Conservation (phyloP, 2,888 invertebrate species). For the Neuroscelio doddi region DNA sequence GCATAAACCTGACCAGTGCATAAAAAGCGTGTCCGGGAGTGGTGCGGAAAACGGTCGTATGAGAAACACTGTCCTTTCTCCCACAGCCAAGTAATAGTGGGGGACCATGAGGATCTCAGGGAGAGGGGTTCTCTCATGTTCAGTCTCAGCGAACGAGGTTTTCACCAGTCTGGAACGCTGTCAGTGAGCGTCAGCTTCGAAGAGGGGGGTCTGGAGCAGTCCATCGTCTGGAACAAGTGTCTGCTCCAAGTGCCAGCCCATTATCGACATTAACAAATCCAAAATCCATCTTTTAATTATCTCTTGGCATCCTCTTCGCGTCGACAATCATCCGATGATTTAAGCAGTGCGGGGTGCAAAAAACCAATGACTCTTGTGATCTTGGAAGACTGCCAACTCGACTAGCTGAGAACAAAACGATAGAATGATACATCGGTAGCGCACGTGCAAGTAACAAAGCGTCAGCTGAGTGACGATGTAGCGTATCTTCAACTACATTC, state of each 20-base stretch:
- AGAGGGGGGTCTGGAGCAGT: constrained; percentile 43
- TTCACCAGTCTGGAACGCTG: constrained; percentile 63
- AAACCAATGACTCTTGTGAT: background rate
- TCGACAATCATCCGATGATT: background rate
- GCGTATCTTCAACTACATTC: too few relatives aligned
- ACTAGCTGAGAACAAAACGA: background rate
- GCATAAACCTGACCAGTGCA: constrained; percentile 13
- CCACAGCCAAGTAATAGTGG: constrained; percentile 50
- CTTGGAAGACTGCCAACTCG: background rate
- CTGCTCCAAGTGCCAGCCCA: constrained; percentile 5
- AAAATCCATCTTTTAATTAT: too few relatives aligned
- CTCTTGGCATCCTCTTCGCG: background rate
- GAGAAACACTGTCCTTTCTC: constrained; percentile 70
- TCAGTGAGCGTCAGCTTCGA: constrained; percentile 58
- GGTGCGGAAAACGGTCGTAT: constrained; percentile 41
- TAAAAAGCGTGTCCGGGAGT: constrained; percentile 33
- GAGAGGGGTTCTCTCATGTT: constrained; percentile 52
- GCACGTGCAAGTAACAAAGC: too few relatives aligned
- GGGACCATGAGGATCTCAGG: constrained; percentile 34
- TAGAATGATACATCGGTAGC: too few relatives aligned
- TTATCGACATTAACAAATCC: background rate
- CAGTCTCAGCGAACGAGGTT: constrained; percentile 56
- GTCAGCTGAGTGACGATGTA: too few relatives aligned
- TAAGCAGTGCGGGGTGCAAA: background rate
- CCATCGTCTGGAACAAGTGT: background rate